Percentiles rank a stretch among this genome's conserved stretches.
phyloP scores from a whole-genome alignment of 2,888 invertebrate genomes.

The Acholoe squamosa region DNA sequence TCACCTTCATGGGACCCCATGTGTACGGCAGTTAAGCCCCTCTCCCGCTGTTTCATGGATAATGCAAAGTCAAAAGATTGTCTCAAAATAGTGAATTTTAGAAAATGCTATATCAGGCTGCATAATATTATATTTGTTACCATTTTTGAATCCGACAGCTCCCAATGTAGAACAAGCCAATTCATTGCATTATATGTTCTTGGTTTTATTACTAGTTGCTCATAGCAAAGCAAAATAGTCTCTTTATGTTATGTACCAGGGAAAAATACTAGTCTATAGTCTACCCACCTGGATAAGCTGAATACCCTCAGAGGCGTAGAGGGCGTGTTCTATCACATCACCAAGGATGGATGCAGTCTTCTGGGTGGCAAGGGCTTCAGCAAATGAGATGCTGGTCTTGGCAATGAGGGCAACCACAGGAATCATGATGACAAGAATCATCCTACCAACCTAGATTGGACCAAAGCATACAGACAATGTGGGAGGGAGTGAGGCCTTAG shows the following conservation, averaged over 20 bases:
- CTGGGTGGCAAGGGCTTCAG: background rate
- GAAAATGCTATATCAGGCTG: too few species aligned
- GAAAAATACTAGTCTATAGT: background rate
- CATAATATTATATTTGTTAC: too few species aligned
- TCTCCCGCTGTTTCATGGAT: background rate
- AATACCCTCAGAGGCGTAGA: slow-evolving; percentile 3
- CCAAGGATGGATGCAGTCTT: background rate
- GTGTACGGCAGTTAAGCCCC: background rate
- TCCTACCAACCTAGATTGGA: slow-evolving; percentile 19
- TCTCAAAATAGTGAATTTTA: too few species aligned
- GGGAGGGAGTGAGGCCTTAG: too few species aligned
- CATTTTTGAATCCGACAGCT: too few species aligned
- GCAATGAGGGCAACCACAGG: slow-evolving; percentile 29
- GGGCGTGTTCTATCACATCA: background rate
- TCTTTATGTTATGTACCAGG: too few species aligned
- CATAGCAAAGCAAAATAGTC: too few species aligned
- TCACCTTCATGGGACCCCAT: background rate
- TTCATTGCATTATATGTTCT: too few species aligned
- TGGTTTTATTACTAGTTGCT: too few species aligned
- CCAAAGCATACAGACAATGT: too few species aligned
- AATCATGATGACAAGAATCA: slow-evolving; percentile 29
- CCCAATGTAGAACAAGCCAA: too few species aligned
- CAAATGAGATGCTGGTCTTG: slow-evolving; percentile 40
- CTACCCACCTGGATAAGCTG: background rate
- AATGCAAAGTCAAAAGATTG: too few species aligned